These are phyloP conservation scores for Chelon labrosus DNA, from an alignment of 2,797 vertebrate species.

Conservation along the genomic window DNA sequence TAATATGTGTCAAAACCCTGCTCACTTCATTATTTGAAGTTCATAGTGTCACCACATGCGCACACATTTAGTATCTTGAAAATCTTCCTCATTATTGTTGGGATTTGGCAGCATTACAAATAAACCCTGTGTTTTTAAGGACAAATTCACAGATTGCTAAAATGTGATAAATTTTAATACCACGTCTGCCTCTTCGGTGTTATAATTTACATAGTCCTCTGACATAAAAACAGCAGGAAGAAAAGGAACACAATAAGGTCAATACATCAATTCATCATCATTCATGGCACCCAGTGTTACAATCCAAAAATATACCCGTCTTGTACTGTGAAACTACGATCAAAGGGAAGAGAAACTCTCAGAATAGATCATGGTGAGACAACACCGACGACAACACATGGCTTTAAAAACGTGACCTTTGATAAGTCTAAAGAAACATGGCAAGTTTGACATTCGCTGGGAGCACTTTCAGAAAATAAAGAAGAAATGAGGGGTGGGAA, in stretches of 20 bases:
- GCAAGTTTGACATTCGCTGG: conserved; percentile 25
- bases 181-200: not conserved
- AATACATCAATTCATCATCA: conserved; percentile 1
- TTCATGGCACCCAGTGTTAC: not conserved
- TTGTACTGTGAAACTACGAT: conserved; percentile 30
- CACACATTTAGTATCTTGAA: not conserved
- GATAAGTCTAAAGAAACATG: not conserved
- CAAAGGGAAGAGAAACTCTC: conserved; percentile 23
- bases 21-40: conserved; percentile 27
- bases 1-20: conserved; percentile 32
- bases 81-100: not conserved
- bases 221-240: not conserved
- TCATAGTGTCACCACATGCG: not conserved
- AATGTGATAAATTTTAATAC: conserved; percentile 22
- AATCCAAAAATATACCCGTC: conserved; percentile 39
- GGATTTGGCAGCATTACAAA: not conserved
- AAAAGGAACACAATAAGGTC: conserved; percentile 1
- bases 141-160: not conserved
- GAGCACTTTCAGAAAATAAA: conserved; percentile 10
- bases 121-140: not conserved
- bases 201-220: not conserved
- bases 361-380: conserved; percentile 14
- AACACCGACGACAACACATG: conserved; percentile 28
- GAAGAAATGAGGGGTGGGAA: conserved; percentile 6
- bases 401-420: conserved; percentile 28